Evolutionary conservation across 2,113 vertebrate species (phyloP).

Genomic region (Passer domesticus): DNA sequence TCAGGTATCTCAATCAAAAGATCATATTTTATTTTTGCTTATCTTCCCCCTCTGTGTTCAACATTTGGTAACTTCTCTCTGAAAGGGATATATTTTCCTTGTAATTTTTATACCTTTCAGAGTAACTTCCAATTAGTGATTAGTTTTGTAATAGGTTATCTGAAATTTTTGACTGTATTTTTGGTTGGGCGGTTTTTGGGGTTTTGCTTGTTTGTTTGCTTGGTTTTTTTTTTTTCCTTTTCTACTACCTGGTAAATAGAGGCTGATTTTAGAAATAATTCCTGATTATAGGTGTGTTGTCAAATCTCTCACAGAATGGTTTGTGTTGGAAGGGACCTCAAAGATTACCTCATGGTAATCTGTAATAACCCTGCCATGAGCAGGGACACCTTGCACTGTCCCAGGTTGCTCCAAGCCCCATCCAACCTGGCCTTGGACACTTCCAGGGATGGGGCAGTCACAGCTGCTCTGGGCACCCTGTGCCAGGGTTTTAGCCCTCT

Average conservation of each 20-base stretch:
- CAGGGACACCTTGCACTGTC: not conserved
- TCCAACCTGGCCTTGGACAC: not conserved
- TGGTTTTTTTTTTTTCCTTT: not conserved
- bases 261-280: not conserved
- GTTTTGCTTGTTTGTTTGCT: not conserved
- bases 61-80: not conserved
- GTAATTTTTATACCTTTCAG: constrained; percentile 6
- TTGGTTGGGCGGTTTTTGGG: not conserved
- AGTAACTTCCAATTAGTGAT: not conserved
- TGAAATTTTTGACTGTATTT: not conserved
- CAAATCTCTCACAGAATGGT: not conserved
- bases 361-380: not conserved
- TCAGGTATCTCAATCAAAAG: constrained; percentile 64
- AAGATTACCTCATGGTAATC: not conserved
- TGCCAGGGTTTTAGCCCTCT: not conserved
- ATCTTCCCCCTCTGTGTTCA: not conserved
- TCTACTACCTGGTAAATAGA: not conserved
- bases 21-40: constrained; percentile 47
- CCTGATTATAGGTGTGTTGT: too few relatives aligned
- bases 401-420: rapidly evolving
- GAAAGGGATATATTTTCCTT: not conserved
- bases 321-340: not conserved
- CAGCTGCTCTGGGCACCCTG: not conserved
- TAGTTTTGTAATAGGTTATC: not conserved
- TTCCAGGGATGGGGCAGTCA: not conserved